phyloP scores from a whole-genome alignment of 2,113 vertebrate genomes.

The Eudyptes chrysolophus region DNA sequence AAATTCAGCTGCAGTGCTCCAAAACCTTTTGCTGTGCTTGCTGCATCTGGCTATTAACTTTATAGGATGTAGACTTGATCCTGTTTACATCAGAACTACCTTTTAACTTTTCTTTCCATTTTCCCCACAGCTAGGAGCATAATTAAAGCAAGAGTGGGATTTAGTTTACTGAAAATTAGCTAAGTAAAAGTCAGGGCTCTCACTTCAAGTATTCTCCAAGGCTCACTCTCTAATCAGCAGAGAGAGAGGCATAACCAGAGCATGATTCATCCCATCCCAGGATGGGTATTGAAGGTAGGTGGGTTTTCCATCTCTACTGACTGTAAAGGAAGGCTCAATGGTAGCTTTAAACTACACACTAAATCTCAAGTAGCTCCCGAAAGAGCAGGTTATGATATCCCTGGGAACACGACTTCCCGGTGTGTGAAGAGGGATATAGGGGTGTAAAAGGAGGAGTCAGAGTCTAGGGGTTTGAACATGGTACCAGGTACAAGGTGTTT shows the following conservation, averaged over 20 bases:
- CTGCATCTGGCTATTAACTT: background rate
- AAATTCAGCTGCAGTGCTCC: background rate
- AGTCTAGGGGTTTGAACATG: background rate
- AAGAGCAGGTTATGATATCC: background rate
- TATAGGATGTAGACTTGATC: background rate
- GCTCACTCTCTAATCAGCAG: background rate
- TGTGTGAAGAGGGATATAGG: background rate
- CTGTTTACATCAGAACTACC: background rate
- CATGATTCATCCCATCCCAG: background rate
- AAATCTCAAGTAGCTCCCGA: background rate
- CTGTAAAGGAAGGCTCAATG: background rate
- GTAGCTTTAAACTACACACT: background rate
- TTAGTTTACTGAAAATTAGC: conserved; percentile 28
- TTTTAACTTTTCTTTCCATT: background rate
- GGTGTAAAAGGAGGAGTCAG: background rate
- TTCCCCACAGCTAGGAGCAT: background rate
- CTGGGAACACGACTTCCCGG: background rate
- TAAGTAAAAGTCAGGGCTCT: background rate
- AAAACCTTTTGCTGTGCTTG: background rate
- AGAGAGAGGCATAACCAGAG: background rate
- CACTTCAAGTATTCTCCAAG: background rate
- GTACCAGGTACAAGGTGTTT: background rate
- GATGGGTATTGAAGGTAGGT: background rate
- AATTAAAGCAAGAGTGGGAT: background rate
- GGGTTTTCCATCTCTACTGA: background rate